Evolutionary conservation across 2,113 vertebrate genomes (phyloP).

Genomic region (Corythoichthys intestinalis): DNA sequence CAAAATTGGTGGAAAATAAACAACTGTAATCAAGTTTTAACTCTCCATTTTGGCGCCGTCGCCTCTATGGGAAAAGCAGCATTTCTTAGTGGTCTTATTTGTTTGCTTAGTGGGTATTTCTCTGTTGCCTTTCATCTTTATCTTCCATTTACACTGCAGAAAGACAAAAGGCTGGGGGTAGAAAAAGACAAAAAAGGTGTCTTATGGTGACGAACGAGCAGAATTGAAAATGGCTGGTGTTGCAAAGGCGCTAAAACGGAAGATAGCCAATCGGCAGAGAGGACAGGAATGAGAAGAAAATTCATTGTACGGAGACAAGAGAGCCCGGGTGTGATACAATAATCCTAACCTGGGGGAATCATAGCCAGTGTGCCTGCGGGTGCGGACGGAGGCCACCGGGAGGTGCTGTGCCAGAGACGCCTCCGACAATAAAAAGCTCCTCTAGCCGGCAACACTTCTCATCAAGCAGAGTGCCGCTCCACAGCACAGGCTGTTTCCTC

Average conservation of each 20-base stretch:
- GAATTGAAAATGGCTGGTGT: conserved; percentile 68
- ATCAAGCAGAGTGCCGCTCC: conserved; percentile 53
- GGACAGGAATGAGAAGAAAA: conserved; percentile 1
- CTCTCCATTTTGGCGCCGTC: conserved; percentile 11
- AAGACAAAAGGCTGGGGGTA: conserved; percentile 35
- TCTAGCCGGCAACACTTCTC: conserved; percentile 48
- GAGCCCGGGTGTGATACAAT: conserved; percentile 44
- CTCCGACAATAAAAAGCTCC: conserved; percentile 43
- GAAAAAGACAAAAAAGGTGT: conserved; percentile 30
- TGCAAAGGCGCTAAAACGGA: conserved; percentile 66
- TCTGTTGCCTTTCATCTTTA: conserved; percentile 71
- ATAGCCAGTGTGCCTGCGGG: conserved; percentile 25
- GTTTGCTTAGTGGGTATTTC: conserved; percentile 73
- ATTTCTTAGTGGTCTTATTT: conserved; percentile 72
- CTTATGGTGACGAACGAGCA: conserved; percentile 67
- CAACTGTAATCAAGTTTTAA: neutral
- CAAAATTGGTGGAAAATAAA: neutral
- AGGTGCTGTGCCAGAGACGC: conserved; percentile 63
- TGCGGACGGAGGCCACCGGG: conserved; percentile 61
- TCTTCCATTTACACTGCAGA: conserved; percentile 61
- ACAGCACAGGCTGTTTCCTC: conserved; percentile 59
- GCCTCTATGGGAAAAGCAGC: conserved; percentile 67
- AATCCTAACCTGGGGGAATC: conserved; percentile 36
- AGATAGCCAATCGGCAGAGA: conserved; percentile 65
- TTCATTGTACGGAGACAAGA: conserved; percentile 18